phyloP scores from a whole-genome alignment of 2,888 invertebrate genomes.

The Pelosia muscerda region DNA sequence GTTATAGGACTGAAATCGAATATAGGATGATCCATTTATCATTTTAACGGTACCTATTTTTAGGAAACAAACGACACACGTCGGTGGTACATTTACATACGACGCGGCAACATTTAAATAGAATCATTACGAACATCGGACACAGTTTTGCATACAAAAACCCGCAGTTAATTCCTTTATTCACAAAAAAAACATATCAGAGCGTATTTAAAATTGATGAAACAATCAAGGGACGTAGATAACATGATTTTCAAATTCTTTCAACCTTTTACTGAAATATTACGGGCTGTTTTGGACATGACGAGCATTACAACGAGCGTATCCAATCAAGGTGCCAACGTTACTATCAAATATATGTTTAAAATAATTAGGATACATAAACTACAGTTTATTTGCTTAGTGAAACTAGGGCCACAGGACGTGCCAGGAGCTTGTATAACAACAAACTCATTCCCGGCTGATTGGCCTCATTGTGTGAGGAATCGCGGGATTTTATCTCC shows the following conservation, averaged over 20 bases:
- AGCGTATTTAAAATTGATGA: slow-evolving; percentile 37
- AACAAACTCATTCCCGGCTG: slow-evolving; percentile 67
- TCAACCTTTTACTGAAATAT: slow-evolving; percentile 21
- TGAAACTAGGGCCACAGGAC: slow-evolving; percentile 40
- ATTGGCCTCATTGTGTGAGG: slow-evolving; percentile 74
- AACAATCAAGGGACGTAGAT: slow-evolving; percentile 31
- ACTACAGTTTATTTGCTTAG: slow-evolving; percentile 17
- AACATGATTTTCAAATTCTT: slow-evolving; percentile 23
- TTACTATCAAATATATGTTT: slow-evolving; percentile 15
- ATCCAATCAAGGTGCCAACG: slow-evolving; percentile 10
- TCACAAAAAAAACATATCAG: slow-evolving; percentile 34
- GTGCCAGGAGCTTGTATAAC: slow-evolving; percentile 50
- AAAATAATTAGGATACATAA: slow-evolving; percentile 30
- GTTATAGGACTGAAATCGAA: slow-evolving; percentile 52
- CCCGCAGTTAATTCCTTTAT: slow-evolving; percentile 33
- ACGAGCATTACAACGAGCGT: slow-evolving; percentile 10
- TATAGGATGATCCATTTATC: slow-evolving; percentile 60
- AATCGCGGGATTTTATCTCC: slow-evolving; percentile 58
- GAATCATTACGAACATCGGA: slow-evolving; percentile 66
- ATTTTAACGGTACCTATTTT: slow-evolving; percentile 65
- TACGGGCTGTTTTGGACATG: slow-evolving; percentile 17
- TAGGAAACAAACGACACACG: slow-evolving; percentile 49
- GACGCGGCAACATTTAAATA: slow-evolving; percentile 59
- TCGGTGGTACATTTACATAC: slow-evolving; percentile 66
- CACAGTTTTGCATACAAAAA: slow-evolving; percentile 66